Conservation (phyloP, 2,888 invertebrate genomes). For the Dinocampus coccinellae region DNA sequence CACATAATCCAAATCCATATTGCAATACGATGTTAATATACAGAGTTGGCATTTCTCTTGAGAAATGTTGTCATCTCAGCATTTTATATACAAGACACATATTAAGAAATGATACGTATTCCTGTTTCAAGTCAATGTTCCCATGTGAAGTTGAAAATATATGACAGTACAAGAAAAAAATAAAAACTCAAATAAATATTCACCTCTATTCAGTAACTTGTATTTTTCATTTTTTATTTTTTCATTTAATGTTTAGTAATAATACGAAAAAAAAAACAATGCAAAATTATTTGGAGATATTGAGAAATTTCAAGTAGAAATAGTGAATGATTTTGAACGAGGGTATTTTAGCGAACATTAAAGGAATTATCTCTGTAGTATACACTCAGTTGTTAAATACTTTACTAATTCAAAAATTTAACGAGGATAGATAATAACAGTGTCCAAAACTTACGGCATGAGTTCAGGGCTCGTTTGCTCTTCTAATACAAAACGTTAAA, state of each 20-base stretch:
- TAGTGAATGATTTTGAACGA: not conserved
- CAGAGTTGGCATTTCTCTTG: not conserved
- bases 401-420: slow-evolving; percentile 33
- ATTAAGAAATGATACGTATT: too few species aligned
- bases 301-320: not conserved
- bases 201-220: not conserved
- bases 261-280: not conserved
- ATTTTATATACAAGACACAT: not conserved
- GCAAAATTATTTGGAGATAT: not conserved
- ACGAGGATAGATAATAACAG: slow-evolving; percentile 32
- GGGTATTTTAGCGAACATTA: too few species aligned
- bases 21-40: not conserved
- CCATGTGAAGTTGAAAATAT: not conserved
- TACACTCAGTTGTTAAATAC: slow-evolving; percentile 23
- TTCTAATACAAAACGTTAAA: not conserved
- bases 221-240: not conserved
- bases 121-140: not conserved
- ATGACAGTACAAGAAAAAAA: not conserved
- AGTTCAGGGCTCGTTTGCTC: slow-evolving; percentile 1
- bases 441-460: slow-evolving; percentile 24
- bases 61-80: not conserved
- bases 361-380: not conserved
- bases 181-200: too few species aligned
- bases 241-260: not conserved
- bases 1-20: not conserved